Evolutionary conservation across 2,797 vertebrate species (phyloP), one percentile per base, ranked within the genome.

Genomic region (Scomberomorus guttatus): DNA sequence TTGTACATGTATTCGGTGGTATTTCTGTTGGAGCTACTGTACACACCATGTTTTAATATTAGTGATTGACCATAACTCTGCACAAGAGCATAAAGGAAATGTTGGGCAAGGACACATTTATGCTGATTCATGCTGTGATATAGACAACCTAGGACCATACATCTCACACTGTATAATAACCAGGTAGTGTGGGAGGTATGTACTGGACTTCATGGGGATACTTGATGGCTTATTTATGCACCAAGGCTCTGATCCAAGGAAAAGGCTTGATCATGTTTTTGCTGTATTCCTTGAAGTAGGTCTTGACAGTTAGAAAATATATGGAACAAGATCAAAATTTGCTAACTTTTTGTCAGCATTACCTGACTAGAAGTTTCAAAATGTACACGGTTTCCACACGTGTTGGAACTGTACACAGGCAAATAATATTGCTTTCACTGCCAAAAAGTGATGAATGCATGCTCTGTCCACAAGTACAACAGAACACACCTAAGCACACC

Each of bases 41-140:
- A 58, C 2, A 46, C 59, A 59, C 37, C 14, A 17, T 62, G 48
- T 76, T 70, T 75, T 52, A 66, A 82, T 73, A 75, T 75, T 20
- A 61, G 54, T 27, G 24, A 60, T 72, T 24, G 54, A 54, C 72
- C 67, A 7, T 58, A 79, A 75, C 58, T 80, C 76, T 80, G 66
- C 63, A 74, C 42, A 79, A 57, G 42, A 74, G 82, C 61, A 44
- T 66, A 64, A 75, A 61, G 63, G 50, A 80, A 84, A 79, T 80
- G 80, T 82, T 84, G 80, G 84, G 75, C 68, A 76, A 77, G 61
- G 77, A 78, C 73, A 46, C n/a, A n/a, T n/a, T n/a, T 69, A 48
- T 81, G 83, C 82, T 89, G 85, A 90, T 87, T 92, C 13, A 57
- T 70, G 51, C 66, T 80, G 77, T 77, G 75, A 79, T 75, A 68